Base-by-base conservation (phyloP, 2,888 invertebrate species). In the Drosophila leonis region DNA sequence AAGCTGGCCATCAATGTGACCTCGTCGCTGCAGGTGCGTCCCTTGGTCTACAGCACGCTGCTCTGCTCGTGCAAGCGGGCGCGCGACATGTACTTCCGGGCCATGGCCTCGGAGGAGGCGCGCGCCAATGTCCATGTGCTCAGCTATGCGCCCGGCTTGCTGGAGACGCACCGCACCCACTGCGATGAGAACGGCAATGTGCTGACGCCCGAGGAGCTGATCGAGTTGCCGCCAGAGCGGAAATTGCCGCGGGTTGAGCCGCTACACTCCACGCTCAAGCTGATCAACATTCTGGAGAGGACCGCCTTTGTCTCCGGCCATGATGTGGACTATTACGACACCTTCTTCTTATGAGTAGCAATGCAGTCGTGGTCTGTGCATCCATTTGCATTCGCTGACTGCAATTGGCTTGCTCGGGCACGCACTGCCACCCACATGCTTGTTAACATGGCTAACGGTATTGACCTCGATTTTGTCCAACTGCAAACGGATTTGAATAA, bases 61-160 rank as follows among this genome's bases (percentile, higher is more conserved):
- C 74, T 88, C 35, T 91, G 92, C 72, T 92, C 92, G 13, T 92
- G 90, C 63, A 90, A 88, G 60, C 86, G 86, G 46, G 91, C 92
- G 2, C 90, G 92, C 9, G 92, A 92, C 33, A 92, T 92, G 92
- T 92, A 92, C 65, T 92, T 92, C 76, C 92, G 91, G 41, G 77
- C 91, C 15, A 88, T 92, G 88, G 91, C 92, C 13, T 77, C 90
- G 27, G 91, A 92, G 66, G 85, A 89, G 49, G 65, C 72, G 2
- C 70, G 73, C 4, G 65, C 61, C 2, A 55, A 62, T 18, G 88
- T 92, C 4, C 69, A 81, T 48, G 92, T 91, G 12, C 68, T 92
- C n/a, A 92, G 83, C 68, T 92, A 92, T 70, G 82, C 90, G 4
- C 91, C 92, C 1, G 92, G 92, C 4, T 65, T 91, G 37, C 49